Conservation (phyloP, 2,888 invertebrate species). For the Drosophila neonasuta region DNA sequence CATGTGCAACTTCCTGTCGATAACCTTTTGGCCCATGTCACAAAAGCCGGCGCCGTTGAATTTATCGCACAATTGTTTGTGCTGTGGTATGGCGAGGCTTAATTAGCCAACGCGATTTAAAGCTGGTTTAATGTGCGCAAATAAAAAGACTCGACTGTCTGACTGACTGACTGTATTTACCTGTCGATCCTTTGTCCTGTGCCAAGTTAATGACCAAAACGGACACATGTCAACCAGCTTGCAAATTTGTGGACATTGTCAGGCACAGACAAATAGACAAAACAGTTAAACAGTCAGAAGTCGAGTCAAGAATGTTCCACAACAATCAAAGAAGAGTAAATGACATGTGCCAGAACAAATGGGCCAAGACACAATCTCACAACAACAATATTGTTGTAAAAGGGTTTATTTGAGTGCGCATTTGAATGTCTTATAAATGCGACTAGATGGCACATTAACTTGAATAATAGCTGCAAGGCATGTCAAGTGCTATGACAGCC, state of each 20-base stretch:
- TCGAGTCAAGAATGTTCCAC: neutral
- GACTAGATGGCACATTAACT: conserved; percentile 37
- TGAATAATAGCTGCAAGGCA: conserved; percentile 42
- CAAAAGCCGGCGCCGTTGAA: conserved; percentile 52
- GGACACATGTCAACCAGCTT: conserved; percentile 50
- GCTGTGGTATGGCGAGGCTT: conserved; percentile 19
- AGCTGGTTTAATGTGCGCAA: conserved; percentile 13
- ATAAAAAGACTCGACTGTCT: neutral
- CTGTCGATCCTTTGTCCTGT: conserved; percentile 33
- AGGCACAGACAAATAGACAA: conserved; percentile 12
- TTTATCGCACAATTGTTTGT: conserved; percentile 62
- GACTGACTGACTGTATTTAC: conserved; percentile 8
- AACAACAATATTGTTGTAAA: conserved; percentile 16
- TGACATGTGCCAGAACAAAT: conserved; percentile 41
- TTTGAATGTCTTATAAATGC: conserved; percentile 16
- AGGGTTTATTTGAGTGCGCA: conserved; percentile 36
- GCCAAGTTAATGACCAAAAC: conserved; percentile 41
- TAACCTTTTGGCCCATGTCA: conserved; percentile 53
- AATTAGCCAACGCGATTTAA: conserved; percentile 47
- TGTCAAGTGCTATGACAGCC: conserved; percentile 19
- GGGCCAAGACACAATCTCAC: conserved; percentile 14
- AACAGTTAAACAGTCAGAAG: neutral
- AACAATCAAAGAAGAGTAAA: conserved; percentile 29
- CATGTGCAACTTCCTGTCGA: conserved; percentile 72
- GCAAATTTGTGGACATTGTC: conserved; percentile 54